A percentile compares a stretch with the other conserved stretches of the same genome.
phyloP scores from a whole-genome alignment of 35 echinoderm and acorn worm species.

The Ptychodera flava region DNA sequence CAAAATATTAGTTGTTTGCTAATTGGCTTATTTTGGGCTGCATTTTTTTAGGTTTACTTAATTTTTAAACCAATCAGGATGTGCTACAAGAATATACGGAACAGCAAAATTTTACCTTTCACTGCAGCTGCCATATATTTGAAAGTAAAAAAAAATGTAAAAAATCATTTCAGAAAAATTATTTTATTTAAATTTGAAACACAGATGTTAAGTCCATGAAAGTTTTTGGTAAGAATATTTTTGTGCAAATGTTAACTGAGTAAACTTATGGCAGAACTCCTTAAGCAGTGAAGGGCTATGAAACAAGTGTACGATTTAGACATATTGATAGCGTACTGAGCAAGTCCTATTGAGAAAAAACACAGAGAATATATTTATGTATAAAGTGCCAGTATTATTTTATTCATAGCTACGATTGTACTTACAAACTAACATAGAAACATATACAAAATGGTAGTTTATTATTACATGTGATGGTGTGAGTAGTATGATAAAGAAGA shows the following conservation, averaged over 20 bases:
- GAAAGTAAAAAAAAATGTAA: too few relatives aligned
- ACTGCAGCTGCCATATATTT: too few relatives aligned
- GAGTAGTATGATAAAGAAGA: not conserved
- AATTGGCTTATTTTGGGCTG: too few relatives aligned
- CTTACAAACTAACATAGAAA: not conserved
- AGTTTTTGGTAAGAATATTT: not conserved
- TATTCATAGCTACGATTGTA: not conserved
- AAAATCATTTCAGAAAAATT: too few relatives aligned
- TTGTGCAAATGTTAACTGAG: not conserved
- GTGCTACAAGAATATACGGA: too few relatives aligned
- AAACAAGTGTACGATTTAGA: too few relatives aligned
- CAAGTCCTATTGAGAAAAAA: not conserved
- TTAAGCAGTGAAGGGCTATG: not conserved
- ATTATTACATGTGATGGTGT: not conserved
- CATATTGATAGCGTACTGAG: too few relatives aligned
- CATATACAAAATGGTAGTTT: not conserved
- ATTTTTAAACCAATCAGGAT: too few relatives aligned
- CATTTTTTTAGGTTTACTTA: too few relatives aligned
- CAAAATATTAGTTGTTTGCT: too few relatives aligned
- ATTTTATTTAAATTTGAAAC: not conserved
- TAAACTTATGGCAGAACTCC: not conserved
- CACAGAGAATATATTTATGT: slow-evolving; percentile 2
- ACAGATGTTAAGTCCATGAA: not conserved
- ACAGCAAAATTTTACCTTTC: too few relatives aligned
- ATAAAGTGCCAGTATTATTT: not conserved